phyloP scores from a whole-genome alignment of 2,113 vertebrate genomes.

The Odobenus rosmarus region DNA sequence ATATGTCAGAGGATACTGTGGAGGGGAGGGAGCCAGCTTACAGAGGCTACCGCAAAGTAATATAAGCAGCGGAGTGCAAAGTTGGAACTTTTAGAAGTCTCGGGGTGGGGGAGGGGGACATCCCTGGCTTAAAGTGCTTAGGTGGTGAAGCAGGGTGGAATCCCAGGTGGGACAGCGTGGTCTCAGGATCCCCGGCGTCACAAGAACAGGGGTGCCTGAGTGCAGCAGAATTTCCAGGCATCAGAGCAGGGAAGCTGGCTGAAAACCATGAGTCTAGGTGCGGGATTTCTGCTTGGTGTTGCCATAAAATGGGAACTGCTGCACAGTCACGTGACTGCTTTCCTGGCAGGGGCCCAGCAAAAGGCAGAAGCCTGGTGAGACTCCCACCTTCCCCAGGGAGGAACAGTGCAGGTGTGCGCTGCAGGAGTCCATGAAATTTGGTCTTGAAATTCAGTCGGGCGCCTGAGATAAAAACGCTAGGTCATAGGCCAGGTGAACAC shows the following conservation, averaged over 20 bases:
- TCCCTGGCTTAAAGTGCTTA: not conserved
- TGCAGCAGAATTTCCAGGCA: not conserved
- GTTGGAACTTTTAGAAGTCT: not conserved
- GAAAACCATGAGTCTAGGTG: not conserved
- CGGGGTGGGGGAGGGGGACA: not conserved
- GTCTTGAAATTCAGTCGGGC: not conserved
- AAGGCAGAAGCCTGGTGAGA: not conserved
- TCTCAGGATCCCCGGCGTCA: not conserved
- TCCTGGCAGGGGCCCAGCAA: not conserved
- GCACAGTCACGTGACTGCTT: not conserved
- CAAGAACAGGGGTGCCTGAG: not conserved
- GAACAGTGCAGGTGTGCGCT: not conserved
- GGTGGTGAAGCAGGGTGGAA: not conserved
- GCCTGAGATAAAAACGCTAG: not conserved
- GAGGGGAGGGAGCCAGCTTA: not conserved
- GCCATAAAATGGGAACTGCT: not conserved
- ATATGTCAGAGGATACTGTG: not conserved
- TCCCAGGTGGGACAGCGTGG: not conserved
- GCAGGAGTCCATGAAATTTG: not conserved
- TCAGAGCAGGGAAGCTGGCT: not conserved
- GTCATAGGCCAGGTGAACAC: not conserved
- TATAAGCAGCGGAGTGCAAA: not conserved
- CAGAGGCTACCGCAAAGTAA: not conserved
- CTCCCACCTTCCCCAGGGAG: not conserved
- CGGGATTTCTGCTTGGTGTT: not conserved